phyloP scores from a whole-genome alignment of 2,888 invertebrate genomes.

The Heliconius sara region DNA sequence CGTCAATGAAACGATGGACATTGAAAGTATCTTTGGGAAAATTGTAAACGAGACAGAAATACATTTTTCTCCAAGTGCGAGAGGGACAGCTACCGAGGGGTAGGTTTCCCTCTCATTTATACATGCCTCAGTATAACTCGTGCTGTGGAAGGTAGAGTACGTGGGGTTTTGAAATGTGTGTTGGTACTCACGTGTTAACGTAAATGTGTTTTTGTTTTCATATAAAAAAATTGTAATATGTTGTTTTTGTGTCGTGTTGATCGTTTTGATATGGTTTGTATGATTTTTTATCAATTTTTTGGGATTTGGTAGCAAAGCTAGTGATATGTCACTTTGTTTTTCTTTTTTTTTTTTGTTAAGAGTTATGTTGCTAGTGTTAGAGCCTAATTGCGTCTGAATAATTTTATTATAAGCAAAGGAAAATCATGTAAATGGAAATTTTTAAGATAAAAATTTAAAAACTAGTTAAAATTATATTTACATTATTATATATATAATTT shows the following conservation, averaged over 20 bases:
- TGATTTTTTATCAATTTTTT: neutral
- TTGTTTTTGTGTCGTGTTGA: constrained; percentile 35
- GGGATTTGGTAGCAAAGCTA: neutral
- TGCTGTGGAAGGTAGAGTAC: constrained; percentile 53
- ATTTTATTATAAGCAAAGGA: neutral
- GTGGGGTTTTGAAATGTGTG: constrained; percentile 6
- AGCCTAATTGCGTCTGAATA: neutral
- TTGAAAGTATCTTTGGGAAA: constrained; percentile 64
- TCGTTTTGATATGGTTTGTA: constrained; percentile 39
- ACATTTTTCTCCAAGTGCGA: constrained; percentile 46
- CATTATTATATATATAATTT: neutral
- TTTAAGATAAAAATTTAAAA: neutral
- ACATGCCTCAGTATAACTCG: constrained; percentile 62
- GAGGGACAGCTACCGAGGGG: constrained; percentile 54
- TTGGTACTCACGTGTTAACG: constrained; percentile 45
- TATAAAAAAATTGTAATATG: constrained; percentile 31
- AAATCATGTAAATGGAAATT: neutral
- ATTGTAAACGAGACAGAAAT: constrained; percentile 59
- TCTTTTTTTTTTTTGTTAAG: neutral
- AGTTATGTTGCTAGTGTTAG: neutral
- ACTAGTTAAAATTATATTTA: neutral
- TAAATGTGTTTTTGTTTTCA: constrained; percentile 39
- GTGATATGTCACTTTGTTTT: neutral
- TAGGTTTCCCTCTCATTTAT: constrained; percentile 79
- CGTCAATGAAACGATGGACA: constrained; percentile 75